Evolutionary conservation across 2,113 vertebrate species (phyloP).

Genomic region (Cairina moschata): DNA sequence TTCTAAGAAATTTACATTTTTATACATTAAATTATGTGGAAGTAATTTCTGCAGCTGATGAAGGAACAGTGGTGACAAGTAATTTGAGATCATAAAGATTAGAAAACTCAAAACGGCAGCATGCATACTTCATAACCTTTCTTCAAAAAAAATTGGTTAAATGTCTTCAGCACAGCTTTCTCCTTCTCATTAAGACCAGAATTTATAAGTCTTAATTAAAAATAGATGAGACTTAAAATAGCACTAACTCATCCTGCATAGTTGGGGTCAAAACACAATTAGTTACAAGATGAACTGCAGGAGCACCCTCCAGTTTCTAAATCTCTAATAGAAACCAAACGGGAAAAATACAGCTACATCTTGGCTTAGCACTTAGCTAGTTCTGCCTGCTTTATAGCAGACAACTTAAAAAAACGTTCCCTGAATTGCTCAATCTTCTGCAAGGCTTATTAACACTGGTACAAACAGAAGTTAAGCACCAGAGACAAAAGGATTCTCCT

Average conservation of each 20-base stretch:
- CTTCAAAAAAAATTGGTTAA: slow-evolving; percentile 13
- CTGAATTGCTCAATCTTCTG: neutral
- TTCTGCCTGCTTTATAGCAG: neutral
- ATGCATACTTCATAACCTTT: slow-evolving; percentile 23
- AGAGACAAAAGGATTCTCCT: neutral
- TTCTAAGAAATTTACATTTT: neutral
- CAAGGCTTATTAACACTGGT: neutral
- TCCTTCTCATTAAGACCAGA: slow-evolving; percentile 4
- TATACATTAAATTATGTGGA: neutral
- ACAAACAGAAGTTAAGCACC: neutral
- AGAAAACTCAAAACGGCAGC: neutral
- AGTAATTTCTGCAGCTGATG: slow-evolving; percentile 10
- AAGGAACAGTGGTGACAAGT: neutral
- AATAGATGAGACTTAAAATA: slow-evolving; percentile 38
- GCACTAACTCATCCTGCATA: neutral
- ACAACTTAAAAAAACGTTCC: neutral
- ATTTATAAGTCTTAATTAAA: slow-evolving; percentile 46
- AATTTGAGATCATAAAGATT: slow-evolving; percentile 20
- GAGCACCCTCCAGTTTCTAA: neutral
- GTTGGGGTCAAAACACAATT: neutral
- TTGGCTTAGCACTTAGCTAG: neutral
- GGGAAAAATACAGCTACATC: neutral
- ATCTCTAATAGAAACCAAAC: neutral
- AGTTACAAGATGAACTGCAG: neutral
- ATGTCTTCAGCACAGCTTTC: neutral